phyloP scores from a whole-genome alignment of 23 tunicate species.

The Styela plicata region DNA sequence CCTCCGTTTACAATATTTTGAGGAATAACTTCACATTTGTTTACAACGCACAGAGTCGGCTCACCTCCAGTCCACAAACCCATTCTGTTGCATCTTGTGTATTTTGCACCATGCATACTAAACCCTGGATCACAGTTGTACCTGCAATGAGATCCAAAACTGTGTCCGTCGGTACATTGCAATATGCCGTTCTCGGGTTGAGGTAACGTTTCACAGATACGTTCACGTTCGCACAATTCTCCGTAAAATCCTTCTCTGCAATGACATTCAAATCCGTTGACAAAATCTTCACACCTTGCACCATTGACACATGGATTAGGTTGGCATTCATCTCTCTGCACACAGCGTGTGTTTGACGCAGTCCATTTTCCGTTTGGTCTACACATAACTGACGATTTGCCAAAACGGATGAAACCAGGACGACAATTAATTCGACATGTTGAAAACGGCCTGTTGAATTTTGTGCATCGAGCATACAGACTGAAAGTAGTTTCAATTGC shows the following conservation, averaged over 20 bases:
- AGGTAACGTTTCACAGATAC: conserved; percentile 34
- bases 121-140: conserved; percentile 45
- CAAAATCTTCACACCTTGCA: conserved; percentile 40
- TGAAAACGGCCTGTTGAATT: conserved; percentile 22
- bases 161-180: conserved; percentile 51
- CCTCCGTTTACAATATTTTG: conserved; percentile 53
- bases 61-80: conserved; percentile 53
- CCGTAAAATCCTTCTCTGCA: conserved; percentile 50
- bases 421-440: conserved; percentile 27
- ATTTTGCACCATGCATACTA: conserved; percentile 46
- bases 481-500: conserved; percentile 16
- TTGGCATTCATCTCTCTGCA: conserved; percentile 49
- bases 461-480: conserved; percentile 35
- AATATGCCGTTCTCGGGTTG: conserved; percentile 48
- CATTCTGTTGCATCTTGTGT: conserved; percentile 37
- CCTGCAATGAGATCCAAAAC: conserved; percentile 41
- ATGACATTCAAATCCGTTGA: conserved; percentile 49
- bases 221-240: conserved; percentile 38
- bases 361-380: conserved; percentile 35
- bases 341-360: neutral
- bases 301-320: conserved; percentile 60
- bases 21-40: conserved; percentile 50
- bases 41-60: conserved; percentile 45
- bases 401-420: conserved; percentile 31
- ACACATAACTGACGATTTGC: conserved; percentile 12